These are phyloP conservation scores for Penaeus monodon DNA, from an alignment of 2,888 invertebrate species.

Conservation along the genomic window DNA sequence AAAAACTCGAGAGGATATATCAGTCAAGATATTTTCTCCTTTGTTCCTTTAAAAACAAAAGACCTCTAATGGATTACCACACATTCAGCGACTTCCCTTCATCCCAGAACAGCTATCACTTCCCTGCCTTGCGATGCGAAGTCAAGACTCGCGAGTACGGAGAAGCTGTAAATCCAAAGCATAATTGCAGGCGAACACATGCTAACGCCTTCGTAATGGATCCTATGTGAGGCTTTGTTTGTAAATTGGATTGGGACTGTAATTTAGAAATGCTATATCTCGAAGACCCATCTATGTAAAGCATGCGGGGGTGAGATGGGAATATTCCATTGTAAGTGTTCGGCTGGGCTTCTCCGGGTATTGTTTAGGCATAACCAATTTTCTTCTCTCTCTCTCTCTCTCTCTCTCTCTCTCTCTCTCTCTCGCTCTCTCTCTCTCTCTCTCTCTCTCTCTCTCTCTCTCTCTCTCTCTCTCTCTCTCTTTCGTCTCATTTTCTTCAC, in stretches of 20 bases:
- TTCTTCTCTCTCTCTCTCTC: neutral
- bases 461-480: neutral
- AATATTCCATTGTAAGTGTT: neutral
- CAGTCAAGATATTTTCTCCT: too few relatives aligned
- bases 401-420: neutral
- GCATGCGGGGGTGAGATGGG: conserved; percentile 29
- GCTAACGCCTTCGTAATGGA: conserved; percentile 59
- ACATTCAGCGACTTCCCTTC: neutral
- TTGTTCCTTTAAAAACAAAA: too few relatives aligned
- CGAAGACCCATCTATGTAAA: conserved; percentile 57
- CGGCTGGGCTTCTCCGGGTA: neutral
- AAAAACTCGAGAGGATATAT: too few relatives aligned
- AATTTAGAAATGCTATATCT: conserved; percentile 53
- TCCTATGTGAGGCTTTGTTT: conserved; percentile 47
- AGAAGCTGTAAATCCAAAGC: conserved; percentile 50
- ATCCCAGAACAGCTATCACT: neutral
- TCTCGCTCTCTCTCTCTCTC: neutral
- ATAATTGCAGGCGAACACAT: conserved; percentile 45
- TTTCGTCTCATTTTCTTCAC: neutral
- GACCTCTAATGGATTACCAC: neutral
- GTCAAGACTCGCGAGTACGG: neutral
- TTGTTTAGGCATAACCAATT: neutral
- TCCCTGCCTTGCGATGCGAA: neutral
- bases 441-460: neutral
- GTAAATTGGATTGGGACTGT: conserved; percentile 53